These are phyloP conservation scores for Agonopterix heracliana DNA, from an alignment of 2,888 invertebrate species.

Conservation along the genomic window DNA sequence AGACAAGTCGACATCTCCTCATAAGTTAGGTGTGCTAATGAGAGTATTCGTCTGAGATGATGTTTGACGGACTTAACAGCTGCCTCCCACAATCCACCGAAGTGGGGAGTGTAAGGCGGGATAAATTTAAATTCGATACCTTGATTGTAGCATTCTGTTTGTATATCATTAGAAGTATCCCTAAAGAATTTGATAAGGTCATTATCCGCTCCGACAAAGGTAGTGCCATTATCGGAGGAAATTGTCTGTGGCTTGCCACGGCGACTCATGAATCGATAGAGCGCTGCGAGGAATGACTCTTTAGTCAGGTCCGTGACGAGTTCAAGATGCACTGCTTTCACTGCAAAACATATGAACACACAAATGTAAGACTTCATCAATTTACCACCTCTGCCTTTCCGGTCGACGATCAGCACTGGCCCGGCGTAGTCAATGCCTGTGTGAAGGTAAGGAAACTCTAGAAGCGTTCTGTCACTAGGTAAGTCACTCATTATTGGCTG, in stretches of 20 bases:
- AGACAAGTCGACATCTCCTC: too few relatives aligned
- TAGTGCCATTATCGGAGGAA: constrained; percentile 4
- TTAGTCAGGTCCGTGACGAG: not conserved
- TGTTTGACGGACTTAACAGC: too few relatives aligned
- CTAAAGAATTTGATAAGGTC: not conserved
- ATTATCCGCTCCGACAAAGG: not conserved
- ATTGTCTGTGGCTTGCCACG: constrained; percentile 8
- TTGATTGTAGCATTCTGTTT: too few relatives aligned
- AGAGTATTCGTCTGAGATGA: too few relatives aligned
- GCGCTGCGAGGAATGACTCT: not conserved
- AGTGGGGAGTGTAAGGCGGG: too few relatives aligned
- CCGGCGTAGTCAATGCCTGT: constrained; percentile 16
- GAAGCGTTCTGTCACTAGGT: constrained; percentile 4
- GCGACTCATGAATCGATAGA: constrained; percentile 6
- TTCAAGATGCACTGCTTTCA: not conserved
- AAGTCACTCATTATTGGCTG: constrained; percentile 14
- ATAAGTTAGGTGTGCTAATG: too few relatives aligned
- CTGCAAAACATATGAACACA: constrained; percentile 4
- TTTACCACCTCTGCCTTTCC: constrained; percentile 12
- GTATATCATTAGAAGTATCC: too few relatives aligned
- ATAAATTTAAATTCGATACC: too few relatives aligned
- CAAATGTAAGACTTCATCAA: constrained; percentile 15
- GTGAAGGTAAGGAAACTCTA: constrained; percentile 15
- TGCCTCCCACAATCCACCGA: too few relatives aligned
- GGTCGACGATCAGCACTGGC: constrained; percentile 13